Conservation (phyloP, 2,797 vertebrate species). For the Coregonus ussuriensis region DNA sequence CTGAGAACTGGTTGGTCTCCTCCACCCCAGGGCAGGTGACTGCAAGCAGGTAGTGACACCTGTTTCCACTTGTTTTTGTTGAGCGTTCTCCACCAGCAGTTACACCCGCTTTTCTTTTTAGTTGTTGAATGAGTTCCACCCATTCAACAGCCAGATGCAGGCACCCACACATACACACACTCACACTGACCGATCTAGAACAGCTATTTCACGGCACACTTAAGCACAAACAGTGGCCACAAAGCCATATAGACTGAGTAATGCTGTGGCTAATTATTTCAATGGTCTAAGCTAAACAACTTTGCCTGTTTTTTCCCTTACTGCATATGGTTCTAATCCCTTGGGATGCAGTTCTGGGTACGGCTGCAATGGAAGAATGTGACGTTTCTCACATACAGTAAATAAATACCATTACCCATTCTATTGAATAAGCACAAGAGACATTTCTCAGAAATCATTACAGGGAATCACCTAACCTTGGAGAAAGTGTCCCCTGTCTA, state of each 20-base stretch:
- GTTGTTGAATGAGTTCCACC: not conserved
- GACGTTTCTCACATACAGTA: not conserved
- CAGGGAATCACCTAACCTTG: slow-evolving; percentile 17
- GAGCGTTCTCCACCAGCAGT: slow-evolving; percentile 31
- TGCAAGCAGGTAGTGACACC: slow-evolving; percentile 42
- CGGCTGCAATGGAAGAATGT: not conserved
- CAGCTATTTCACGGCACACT: slow-evolving; percentile 49
- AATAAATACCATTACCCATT: not conserved
- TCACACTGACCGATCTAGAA: slow-evolving; percentile 27
- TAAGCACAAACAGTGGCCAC: slow-evolving; percentile 45
- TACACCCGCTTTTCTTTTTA: slow-evolving; percentile 12
- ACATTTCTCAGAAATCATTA: slow-evolving; percentile 8
- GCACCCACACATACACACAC: slow-evolving; percentile 18
- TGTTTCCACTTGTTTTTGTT: slow-evolving; percentile 45
- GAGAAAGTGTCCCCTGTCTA: slow-evolving; percentile 18
- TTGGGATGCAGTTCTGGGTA: not conserved
- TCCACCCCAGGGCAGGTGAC: slow-evolving; percentile 46
- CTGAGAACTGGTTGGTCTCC: slow-evolving; percentile 46
- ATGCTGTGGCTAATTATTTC: slow-evolving; percentile 30
- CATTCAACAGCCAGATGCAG: slow-evolving; percentile 12
- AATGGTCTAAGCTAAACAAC: slow-evolving; percentile 24
- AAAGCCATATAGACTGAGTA: slow-evolving; percentile 23
- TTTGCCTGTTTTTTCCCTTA: slow-evolving; percentile 28
- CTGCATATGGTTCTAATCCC: not conserved
- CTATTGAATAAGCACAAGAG: slow-evolving; percentile 19